phyloP scores from a whole-genome alignment of 2,888 invertebrate genomes.

The Carcina quercana region DNA sequence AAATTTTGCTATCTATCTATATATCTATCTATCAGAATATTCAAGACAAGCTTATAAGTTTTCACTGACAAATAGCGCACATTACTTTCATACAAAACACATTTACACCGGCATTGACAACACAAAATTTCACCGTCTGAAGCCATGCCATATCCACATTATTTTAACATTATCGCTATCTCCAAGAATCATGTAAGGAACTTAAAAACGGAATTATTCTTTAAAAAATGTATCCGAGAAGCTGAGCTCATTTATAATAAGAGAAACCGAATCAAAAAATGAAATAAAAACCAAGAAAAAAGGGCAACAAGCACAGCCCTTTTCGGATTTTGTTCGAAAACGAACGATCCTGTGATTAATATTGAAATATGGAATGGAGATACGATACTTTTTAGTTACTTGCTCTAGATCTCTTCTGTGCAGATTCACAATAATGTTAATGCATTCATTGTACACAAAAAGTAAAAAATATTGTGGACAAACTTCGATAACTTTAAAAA shows the following conservation, averaged over 20 bases:
- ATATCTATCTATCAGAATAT: too few relatives aligned
- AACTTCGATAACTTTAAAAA: too few relatives aligned
- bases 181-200: conserved; percentile 29
- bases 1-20: too few relatives aligned
- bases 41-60: too few relatives aligned
- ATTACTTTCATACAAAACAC: too few relatives aligned
- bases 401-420: conserved; percentile 14
- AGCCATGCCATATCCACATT: too few relatives aligned
- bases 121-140: too few relatives aligned
- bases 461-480: too few relatives aligned
- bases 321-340: conserved; percentile 67
- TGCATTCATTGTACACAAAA: too few relatives aligned
- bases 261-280: conserved; percentile 39
- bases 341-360: conserved; percentile 68
- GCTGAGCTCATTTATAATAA: conserved; percentile 62
- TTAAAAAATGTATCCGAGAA: conserved; percentile 42
- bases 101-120: too few relatives aligned
- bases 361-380: conserved; percentile 70
- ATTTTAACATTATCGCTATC: neutral
- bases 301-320: conserved; percentile 34
- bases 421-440: too few relatives aligned
- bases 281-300: conserved; percentile 30
- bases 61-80: too few relatives aligned
- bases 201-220: conserved; percentile 51
- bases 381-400: conserved; percentile 49